Evolutionary conservation across 1,140 invertebrate species (phyloP), one percentile per base, ranked within the genome.

Genomic region (Ectropis grisescens): DNA sequence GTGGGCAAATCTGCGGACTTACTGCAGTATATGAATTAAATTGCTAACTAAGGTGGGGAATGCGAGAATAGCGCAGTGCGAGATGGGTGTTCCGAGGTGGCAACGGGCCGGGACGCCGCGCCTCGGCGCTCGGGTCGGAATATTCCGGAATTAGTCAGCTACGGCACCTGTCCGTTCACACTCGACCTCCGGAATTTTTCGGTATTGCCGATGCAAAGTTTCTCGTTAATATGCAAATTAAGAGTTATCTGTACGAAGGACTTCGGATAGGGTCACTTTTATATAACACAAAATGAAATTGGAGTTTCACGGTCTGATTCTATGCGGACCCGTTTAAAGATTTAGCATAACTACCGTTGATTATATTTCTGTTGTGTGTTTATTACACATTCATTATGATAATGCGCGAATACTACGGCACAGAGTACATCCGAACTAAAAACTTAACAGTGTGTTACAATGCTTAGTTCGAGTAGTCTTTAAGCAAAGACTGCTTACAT

Each of bases 141-240:
- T 57, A 54, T 58, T 48, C 49, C 23, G 53, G 45, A 27, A 59
- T 64, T 59, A 61, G 62, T 48, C 43, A 29, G 23, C 41, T 22
- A 11, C 11, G 34, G 49, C 69, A 74, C 60, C 60, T 74, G 69
- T 34, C 47, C 33, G 50, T 55, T 74, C 69, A 42, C 69, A 74
- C 44, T 54, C 54, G 45, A 45, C 49, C 55, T 53, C 41, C 39
- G 44, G 56, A 64, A 65, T 74, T 74, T 70, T 74, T 70, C 61
- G 55, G 49, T 58, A 60, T 54, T 49, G 41, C 45, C 53, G 57
- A 68, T 64, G 64, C 69, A 70, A 64, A 74, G 64, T 74, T 68
- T 74, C 69, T 74, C 61, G 66, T 74, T 74, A 74, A 64, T 70
- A 74, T 74, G 69, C 61, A 74, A 74, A 74, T 74, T 68, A 66